Base-by-base conservation (phyloP, 2,113 vertebrate species). In the Gavialis gangeticus region DNA sequence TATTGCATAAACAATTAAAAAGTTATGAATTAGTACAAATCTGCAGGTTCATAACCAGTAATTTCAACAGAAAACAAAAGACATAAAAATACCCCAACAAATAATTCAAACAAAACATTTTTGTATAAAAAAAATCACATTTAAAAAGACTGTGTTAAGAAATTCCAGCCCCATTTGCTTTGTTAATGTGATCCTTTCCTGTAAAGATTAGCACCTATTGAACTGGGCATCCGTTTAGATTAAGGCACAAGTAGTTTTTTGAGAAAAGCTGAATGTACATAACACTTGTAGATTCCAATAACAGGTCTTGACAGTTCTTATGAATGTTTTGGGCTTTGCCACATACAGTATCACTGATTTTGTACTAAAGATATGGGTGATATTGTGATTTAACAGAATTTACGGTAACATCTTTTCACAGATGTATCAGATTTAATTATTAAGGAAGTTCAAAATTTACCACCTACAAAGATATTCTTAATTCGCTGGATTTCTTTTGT, bases 1-100 rank as follows among this genome's bases (percentile, higher is more conserved):
- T 98, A 98, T 98, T 98, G 97, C 94, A 96, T 96, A 95, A 97
- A 97, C 97, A 98, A 93, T 97, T 95, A 75, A 95, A 98, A 95
- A 87, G 78, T 81, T 95, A 89, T 75, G 87, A 91, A 91, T 98
- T 95, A 96, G 96, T 98, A 98, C 97, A 98, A 89, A 95, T 94
- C 93, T 95, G 80, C 63, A 96, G 88, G 86, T 95, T 97, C 92
- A 97, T 95, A 97, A 97, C 94, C 59, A 14, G 94, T 84, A 89
- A 97, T 96, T 95, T 95, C 89, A 95, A 96, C 24, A 95, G 93
- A 97, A 96, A 95, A 97, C 71, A 94, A 79, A 46, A 95, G 86
- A 34, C 90, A 90, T 93, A 37, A 88, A 94, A 95, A 96, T 92
- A 80, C 73, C 96, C 96, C 96, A 82, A 93, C 87, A 94, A 60